Evolutionary conservation across 2,797 vertebrate species (phyloP), one percentile per base, ranked within the genome.

Genomic region (Dipus sagitta): DNA sequence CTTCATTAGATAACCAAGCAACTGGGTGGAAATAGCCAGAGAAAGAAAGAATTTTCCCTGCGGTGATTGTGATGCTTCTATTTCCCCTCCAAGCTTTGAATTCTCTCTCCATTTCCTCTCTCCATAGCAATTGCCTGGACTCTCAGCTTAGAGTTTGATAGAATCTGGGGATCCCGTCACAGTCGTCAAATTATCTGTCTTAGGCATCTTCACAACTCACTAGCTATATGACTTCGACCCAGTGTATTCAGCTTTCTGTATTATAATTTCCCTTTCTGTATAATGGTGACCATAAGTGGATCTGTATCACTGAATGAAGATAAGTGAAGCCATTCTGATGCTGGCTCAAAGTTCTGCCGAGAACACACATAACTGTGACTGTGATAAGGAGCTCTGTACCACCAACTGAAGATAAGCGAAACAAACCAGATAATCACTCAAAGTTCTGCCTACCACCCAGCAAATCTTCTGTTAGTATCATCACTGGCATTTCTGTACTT

Each of bases 11-110:
- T 32, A 94, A 92, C 75, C 85, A 96, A 96, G 88, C 1, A 94
- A 32, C 83, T 88, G 60, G 92, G 90, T 94, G 14, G 0, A 79
- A 84, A 91, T 1, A 92, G 64, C 64, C n/a, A 91, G 90, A 97
- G 94, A 90, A 94, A 95, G 15, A 90, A 54, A 86, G 71, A n/a
- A 58, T 32, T 24, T 83, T 93, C 81, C 60, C 78, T 93, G 85
- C 70, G 30, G 72, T 81, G 96, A 96, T 95, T 90, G 81, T 93
- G 79, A 95, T 97, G 93, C 70, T n/a, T 32, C 13, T 62, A 74
- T 77, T 91, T 64, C 86, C 77, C 70, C 68, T 81, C 28, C 80
- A 20, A 93, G 5, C 65, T 84, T 89, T 87, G 75, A 88, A 58
- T 80, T 94, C 20, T 93, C 23, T 84, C 38, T 62, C 86, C 30